phyloP scores from a whole-genome alignment of 2,888 invertebrate genomes.

The Sphinx pinastri region DNA sequence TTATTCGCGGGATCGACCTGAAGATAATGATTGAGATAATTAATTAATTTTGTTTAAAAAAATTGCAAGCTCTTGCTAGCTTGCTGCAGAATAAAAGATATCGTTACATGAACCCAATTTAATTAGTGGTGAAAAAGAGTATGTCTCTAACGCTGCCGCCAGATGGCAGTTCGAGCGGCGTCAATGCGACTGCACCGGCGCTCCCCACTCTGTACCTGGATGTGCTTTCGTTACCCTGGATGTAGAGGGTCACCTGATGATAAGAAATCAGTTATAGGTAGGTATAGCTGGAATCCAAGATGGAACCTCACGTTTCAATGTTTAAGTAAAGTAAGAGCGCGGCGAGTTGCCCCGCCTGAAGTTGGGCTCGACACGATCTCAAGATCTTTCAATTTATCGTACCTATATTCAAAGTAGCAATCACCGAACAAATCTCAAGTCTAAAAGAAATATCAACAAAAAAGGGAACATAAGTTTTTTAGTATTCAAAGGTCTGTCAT shows the following conservation, averaged over 20 bases:
- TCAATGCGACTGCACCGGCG: slow-evolving; percentile 55
- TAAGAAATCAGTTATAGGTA: background rate
- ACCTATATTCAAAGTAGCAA: no score
- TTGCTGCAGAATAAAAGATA: background rate
- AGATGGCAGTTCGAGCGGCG: slow-evolving; percentile 62
- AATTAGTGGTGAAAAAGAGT: slow-evolving; percentile 69
- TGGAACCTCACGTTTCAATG: background rate
- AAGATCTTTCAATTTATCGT: no score
- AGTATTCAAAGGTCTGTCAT: no score
- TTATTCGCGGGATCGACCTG: no score
- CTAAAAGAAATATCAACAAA: no score
- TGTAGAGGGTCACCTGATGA: slow-evolving; percentile 62
- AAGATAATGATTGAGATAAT: no score
- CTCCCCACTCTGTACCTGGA: slow-evolving; percentile 56
- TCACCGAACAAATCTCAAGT: no score
- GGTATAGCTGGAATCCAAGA: background rate
- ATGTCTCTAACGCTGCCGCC: slow-evolving; percentile 71
- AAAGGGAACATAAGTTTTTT: no score
- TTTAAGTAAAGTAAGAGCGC: no score
- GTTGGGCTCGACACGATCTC: no score
- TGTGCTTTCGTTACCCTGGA: slow-evolving; percentile 57
- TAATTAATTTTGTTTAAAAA: background rate
- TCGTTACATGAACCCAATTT: background rate
- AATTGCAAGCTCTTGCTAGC: no score
- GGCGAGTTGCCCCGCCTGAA: no score